Evolutionary conservation across 2,113 vertebrate species (phyloP).

Genomic region (Orcinus orca): DNA sequence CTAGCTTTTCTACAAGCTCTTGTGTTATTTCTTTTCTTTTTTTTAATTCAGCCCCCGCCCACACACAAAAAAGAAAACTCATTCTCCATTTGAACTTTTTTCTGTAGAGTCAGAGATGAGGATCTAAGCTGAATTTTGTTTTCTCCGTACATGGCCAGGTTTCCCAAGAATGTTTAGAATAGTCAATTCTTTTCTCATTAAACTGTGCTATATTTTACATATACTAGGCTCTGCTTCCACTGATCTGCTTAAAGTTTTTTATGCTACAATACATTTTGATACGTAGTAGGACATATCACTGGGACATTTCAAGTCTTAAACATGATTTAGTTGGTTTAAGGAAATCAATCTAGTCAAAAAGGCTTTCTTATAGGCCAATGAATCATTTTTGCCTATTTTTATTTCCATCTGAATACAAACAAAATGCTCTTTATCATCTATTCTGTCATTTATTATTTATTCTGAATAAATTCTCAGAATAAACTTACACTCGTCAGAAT

Average conservation of each 20-base stretch:
- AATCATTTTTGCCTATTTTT: not conserved
- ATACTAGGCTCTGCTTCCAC: not conserved
- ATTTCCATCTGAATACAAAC: not conserved
- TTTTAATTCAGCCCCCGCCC: fast-evolving
- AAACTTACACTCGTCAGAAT: not conserved
- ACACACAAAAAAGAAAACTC: not conserved
- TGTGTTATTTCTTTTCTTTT: not conserved
- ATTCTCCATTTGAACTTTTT: not conserved
- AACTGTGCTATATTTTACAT: not conserved
- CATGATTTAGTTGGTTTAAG: not conserved
- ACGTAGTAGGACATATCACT: not conserved
- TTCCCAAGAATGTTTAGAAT: not conserved
- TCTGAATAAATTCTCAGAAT: not conserved
- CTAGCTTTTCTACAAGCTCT: not conserved
- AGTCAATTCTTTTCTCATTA: not conserved
- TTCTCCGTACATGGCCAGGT: not conserved
- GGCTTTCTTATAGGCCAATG: not conserved
- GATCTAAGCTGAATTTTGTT: not conserved
- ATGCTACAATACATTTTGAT: not conserved
- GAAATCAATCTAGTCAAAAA: not conserved
- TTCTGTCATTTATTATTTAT: not conserved
- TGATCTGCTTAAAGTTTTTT: not conserved
- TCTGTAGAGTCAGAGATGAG: not conserved
- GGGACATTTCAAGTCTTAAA: not conserved
- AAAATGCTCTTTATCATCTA: not conserved